These are phyloP conservation scores for Laupala kohalensis DNA, from an alignment of 1,140 invertebrate genomes.

Conservation along the genomic window DNA sequence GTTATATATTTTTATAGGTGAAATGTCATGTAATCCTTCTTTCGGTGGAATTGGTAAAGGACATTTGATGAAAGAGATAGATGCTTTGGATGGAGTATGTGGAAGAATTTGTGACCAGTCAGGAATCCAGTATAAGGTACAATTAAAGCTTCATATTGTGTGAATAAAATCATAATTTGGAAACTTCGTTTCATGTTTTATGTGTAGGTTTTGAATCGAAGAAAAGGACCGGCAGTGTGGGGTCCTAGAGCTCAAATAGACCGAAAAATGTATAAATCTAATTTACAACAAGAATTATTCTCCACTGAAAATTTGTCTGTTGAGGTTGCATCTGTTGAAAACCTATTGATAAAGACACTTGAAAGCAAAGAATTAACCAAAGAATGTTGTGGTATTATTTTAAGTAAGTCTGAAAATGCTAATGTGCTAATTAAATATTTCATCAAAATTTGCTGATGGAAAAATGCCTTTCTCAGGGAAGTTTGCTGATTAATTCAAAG, in stretches of 20 bases:
- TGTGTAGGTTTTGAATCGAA: constrained; percentile 53
- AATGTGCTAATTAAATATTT: no score
- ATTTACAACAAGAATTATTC: constrained; percentile 68
- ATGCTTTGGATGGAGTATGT: constrained; percentile 84
- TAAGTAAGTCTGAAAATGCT: constrained; percentile 38
- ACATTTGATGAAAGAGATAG: constrained; percentile 81
- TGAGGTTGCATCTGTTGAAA: constrained; percentile 64
- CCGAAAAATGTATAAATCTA: constrained; percentile 62
- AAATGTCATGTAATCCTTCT: constrained; percentile 93
- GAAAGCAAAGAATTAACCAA: no score
- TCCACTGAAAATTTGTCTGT: constrained; percentile 56
- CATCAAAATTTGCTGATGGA: no score
- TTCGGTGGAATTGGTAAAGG: constrained; percentile 95
- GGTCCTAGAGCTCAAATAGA: constrained; percentile 86
- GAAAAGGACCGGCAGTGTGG: constrained; percentile 81
- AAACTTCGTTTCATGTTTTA: neutral
- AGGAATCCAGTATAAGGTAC: constrained; percentile 58
- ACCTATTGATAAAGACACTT: constrained; percentile 53
- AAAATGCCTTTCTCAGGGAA: no score
- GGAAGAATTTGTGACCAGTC: constrained; percentile 69
- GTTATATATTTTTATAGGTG: constrained; percentile 39
- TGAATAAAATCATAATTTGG: neutral
- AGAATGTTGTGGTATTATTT: constrained; percentile 47
- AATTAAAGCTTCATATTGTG: neutral
- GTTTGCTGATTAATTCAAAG: neutral